Conservation (phyloP, 2,797 vertebrate species). For the Lithobates pipiens region DNA sequence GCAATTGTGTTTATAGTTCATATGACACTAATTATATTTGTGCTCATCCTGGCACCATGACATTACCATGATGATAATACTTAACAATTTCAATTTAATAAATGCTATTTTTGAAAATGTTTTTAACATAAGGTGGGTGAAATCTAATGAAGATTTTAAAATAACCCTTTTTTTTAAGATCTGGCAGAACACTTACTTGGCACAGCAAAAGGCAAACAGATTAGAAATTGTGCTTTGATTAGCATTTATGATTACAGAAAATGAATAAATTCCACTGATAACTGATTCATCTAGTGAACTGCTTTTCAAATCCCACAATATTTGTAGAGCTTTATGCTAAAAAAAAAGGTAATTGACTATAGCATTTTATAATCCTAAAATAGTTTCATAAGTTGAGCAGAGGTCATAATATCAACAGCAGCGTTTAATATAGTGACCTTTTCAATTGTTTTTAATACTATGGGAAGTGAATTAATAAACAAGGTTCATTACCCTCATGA, state of each 20-base stretch:
- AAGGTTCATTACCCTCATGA: not conserved
- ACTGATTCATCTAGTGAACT: conserved; percentile 44
- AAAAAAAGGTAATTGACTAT: conserved; percentile 25
- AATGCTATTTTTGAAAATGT: conserved; percentile 33
- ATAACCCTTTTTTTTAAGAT: conserved; percentile 50
- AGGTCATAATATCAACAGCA: not conserved
- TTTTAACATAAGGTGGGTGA: conserved; percentile 30
- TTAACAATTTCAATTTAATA: not conserved
- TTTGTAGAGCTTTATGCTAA: not conserved
- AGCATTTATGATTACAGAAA: conserved; percentile 58
- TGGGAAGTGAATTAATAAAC: not conserved
- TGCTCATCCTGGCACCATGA: not conserved
- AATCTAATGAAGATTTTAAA: conserved; percentile 28
- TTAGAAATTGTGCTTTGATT: conserved; percentile 56
- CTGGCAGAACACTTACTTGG: conserved; percentile 57
- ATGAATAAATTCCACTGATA: conserved; percentile 43
- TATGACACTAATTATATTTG: not conserved
- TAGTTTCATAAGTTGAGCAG: not conserved
- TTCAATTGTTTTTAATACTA: not conserved
- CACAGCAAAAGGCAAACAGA: conserved; percentile 56
- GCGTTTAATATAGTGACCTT: not conserved
- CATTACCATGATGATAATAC: not conserved
- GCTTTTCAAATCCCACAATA: conserved; percentile 34
- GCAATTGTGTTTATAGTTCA: not conserved
- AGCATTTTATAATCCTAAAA: not conserved